Base-by-base conservation (phyloP, 2,113 vertebrate species). In the Pitta sordida region DNA sequence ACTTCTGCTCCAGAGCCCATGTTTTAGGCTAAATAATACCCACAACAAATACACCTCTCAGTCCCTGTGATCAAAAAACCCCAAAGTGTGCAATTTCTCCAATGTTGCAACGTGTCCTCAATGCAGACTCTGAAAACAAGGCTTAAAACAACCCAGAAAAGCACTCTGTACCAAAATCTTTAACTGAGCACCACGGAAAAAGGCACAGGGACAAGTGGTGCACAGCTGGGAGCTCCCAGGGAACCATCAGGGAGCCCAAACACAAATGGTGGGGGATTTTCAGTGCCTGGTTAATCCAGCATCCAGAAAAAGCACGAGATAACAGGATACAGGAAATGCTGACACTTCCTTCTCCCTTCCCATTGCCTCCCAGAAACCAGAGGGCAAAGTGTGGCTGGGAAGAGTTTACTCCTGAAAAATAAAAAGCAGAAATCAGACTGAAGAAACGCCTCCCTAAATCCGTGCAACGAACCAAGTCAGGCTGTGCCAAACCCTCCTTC, bases 301-400 rank as follows among this genome's bases (percentile, higher is more conserved):
- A 55, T 63, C 91, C 94, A 83, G 56, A 89, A 83, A 95, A 91
- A 91, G 83, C 93, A 86, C 84, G 75, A 84, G 95, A 95, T 93
- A 96, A 96, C 96, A 97, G 96, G 93, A 96, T 95, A 75, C 94
- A 97, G 96, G 96, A 97, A 96, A 91, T 90, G 91, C 95, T 96
- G 94, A 94, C 94, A 88, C 63, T 93, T 95, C 95, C 93, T 88
- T 88, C 82, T 95, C 44, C 91, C 59, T 85, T 83, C 78, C 70
- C 88, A 93, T 91, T 53, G 83, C 82, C 91, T 92, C 75, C 75
- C 32, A 46, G 53, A 88, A 93, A 94, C 79, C 46, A 58, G 64
- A 73, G 58, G 71, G 74, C 73, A 88, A 83, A 82, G 70, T 9
- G 29, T 1, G 3, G 27, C 75, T 55, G 49, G 41, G 23, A 81